Evolutionary conservation across 2,113 vertebrate species (phyloP).

Genomic region (Octodon degus): DNA sequence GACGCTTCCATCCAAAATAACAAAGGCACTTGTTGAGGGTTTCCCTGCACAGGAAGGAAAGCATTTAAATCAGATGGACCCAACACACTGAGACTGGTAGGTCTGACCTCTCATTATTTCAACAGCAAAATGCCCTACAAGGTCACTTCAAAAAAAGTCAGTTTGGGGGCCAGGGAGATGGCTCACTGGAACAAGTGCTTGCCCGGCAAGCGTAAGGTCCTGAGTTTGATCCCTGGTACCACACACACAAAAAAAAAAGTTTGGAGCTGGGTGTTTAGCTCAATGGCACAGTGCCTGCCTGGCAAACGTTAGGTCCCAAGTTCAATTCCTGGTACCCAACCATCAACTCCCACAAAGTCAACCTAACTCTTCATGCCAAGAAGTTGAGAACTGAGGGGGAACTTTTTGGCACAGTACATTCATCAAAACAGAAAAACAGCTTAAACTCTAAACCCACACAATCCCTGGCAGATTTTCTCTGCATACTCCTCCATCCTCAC

Average conservation of each 20-base stretch:
- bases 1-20: background rate
- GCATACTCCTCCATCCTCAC: slow-evolving; percentile 46
- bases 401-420: slow-evolving; percentile 54
- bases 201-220: too few relatives aligned
- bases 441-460: slow-evolving; percentile 64
- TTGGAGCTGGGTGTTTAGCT: too few relatives aligned
- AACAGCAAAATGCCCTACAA: background rate
- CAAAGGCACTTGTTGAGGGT: background rate
- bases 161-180: too few relatives aligned
- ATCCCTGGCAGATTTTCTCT: slow-evolving; percentile 38
- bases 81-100: background rate
- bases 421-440: slow-evolving; percentile 65
- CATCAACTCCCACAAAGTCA: background rate
- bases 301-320: too few relatives aligned
- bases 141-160: background rate
- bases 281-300: too few relatives aligned
- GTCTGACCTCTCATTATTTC: background rate
- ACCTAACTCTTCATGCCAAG: background rate
- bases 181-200: too few relatives aligned
- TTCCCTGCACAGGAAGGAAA: background rate
- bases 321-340: too few relatives aligned
- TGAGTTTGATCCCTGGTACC: too few relatives aligned
- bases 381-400: slow-evolving; percentile 11
- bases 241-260: background rate
- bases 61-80: background rate